Conservation (phyloP, 2,113 vertebrate genomes). For the Promerops cafer region DNA sequence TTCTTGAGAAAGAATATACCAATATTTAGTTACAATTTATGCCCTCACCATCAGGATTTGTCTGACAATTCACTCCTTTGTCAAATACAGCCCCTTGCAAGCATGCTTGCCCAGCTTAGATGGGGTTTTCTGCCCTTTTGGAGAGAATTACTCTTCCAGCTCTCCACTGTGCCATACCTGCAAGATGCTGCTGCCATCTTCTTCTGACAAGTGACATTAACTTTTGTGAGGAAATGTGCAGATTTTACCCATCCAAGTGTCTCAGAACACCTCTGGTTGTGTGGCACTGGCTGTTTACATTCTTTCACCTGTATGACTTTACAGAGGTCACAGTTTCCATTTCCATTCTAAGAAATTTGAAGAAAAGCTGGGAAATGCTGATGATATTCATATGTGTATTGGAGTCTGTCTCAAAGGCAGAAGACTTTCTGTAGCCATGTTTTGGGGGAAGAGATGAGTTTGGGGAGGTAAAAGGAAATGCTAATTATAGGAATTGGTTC, state of each 20-base stretch:
- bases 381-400: neutral
- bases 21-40: neutral
- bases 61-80: neutral
- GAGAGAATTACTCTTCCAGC: neutral
- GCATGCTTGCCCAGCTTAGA: neutral
- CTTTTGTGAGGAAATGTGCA: neutral
- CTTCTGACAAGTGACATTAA: neutral
- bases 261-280: neutral
- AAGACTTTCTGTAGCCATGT: neutral
- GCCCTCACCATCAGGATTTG: neutral
- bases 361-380: neutral
- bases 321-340: neutral
- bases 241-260: rapidly evolving
- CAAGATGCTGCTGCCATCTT: neutral
- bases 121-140: neutral
- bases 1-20: neutral
- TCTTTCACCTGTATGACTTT: neutral
- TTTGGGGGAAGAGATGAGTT: neutral
- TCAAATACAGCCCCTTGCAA: neutral
- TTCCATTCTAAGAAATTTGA: neutral
- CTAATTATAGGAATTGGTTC: neutral
- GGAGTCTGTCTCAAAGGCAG: neutral
- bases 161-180: neutral
- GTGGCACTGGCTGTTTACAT: neutral
- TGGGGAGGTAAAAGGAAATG: neutral